Percentiles rank a stretch among this genome's conserved stretches.
These are phyloP conservation scores for Umimayanthus kanabou DNA, from an alignment of 92 coral and sea anemone species.

Conservation along the genomic window DNA sequence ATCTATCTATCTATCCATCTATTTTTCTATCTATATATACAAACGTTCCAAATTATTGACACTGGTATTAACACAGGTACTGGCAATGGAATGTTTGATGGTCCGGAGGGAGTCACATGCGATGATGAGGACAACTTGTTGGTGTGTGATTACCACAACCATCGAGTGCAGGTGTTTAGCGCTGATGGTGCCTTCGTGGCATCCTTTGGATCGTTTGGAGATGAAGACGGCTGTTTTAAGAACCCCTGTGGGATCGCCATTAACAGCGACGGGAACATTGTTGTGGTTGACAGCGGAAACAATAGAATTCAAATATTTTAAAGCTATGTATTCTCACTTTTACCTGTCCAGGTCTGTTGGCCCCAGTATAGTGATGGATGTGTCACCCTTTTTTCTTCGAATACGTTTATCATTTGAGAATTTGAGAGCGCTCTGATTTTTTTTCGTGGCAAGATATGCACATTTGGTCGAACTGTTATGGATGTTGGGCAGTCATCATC, in stretches of 20 bases:
- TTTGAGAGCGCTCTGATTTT: no score
- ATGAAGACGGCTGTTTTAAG: constrained; percentile 84
- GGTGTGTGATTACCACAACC: constrained; percentile 96
- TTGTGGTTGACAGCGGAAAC: constrained; percentile 93
- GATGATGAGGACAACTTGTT: constrained; percentile 95
- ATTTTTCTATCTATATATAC: no score
- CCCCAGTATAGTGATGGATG: not conserved
- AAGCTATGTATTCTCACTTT: not conserved
- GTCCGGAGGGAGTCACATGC: constrained; percentile 92
- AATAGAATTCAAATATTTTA: constrained; percentile 88
- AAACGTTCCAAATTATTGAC: no score
- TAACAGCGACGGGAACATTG: constrained; percentile 81
- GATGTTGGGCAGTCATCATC: no score
- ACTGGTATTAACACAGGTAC: constrained; percentile 62
- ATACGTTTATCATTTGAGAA: no score
- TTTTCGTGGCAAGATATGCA: no score
- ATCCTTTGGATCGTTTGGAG: constrained; percentile 86
- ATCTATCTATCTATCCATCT: no score
- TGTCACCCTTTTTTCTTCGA: not conserved
- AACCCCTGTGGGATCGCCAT: constrained; percentile 98
- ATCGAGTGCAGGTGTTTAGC: constrained; percentile 86
- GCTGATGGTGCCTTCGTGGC: constrained; percentile 78
- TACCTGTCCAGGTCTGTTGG: not conserved
- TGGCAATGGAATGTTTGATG: constrained; percentile 88
- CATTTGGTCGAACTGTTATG: no score